Conservation (phyloP, 1,140 invertebrate genomes). For the Drosophila arawakana region DNA sequence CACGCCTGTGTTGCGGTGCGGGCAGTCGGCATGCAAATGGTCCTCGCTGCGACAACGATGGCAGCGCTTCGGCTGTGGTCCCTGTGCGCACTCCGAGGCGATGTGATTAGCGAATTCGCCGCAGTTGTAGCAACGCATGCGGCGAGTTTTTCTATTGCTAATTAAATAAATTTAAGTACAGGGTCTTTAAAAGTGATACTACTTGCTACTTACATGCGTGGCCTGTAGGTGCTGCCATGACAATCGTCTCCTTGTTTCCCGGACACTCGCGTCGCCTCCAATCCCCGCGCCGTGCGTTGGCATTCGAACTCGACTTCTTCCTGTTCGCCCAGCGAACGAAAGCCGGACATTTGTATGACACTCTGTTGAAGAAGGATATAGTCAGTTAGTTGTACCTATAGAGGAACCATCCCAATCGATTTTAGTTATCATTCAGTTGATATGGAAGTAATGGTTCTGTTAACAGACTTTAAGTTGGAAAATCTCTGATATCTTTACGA, state of each 20-base stretch:
- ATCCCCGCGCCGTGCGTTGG: conserved; percentile 92
- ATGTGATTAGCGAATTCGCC: conserved; percentile 96
- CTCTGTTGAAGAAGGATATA: conserved; percentile 86
- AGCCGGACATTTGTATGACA: conserved; percentile 94
- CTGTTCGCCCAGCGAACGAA: conserved; percentile 93
- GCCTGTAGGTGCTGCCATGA: conserved; percentile 91
- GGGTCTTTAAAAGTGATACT: background rate
- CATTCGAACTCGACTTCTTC: conserved; percentile 95
- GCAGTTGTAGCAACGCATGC: conserved; percentile 96
- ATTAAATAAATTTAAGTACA: background rate
- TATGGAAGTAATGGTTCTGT: too few species aligned
- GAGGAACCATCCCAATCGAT: too few species aligned
- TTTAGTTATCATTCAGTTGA: too few species aligned
- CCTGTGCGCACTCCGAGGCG: conserved; percentile 93
- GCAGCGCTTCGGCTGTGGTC: conserved; percentile 94
- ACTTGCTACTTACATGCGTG: conserved; percentile 77
- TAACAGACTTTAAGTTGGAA: too few species aligned
- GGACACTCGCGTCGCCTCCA: conserved; percentile 93
- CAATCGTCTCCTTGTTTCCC: conserved; percentile 91
- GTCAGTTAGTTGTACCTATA: background rate
- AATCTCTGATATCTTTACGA: too few species aligned
- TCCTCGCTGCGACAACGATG: conserved; percentile 94
- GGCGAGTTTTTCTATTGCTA: conserved; percentile 89
- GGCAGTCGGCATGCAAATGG: conserved; percentile 95
- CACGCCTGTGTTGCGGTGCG: conserved; percentile 76